phyloP scores from a whole-genome alignment of 2,113 vertebrate species.

The Tragelaphus scriptus region DNA sequence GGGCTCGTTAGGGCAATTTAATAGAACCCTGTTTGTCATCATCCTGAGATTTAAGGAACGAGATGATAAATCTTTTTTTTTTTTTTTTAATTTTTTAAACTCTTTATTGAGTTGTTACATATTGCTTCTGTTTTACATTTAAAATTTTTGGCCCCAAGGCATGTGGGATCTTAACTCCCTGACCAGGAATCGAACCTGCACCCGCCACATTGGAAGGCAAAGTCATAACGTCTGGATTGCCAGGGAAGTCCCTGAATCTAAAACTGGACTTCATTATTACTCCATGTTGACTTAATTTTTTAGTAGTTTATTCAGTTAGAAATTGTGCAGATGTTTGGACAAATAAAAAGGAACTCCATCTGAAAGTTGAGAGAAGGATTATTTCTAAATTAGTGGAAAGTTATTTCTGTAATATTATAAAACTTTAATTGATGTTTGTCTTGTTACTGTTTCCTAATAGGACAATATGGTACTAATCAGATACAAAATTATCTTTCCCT shows the following conservation, averaged over 20 bases:
- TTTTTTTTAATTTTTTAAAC: background rate
- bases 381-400: conserved; percentile 22
- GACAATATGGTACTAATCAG: background rate
- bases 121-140: background rate
- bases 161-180: background rate
- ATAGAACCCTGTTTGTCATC: background rate
- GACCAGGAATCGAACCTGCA: background rate
- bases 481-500: background rate
- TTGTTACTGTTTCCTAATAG: background rate
- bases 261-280: background rate
- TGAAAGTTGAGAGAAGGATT: conserved; percentile 30
- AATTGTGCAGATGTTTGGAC: background rate
- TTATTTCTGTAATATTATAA: background rate
- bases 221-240: background rate
- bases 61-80: background rate
- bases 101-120: background rate
- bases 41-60: background rate
- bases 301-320: conserved; percentile 21
- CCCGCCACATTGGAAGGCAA: background rate
- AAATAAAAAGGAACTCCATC: background rate
- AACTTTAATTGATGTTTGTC: background rate
- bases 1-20: background rate
- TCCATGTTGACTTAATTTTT: background rate
- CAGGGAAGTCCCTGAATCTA: background rate
- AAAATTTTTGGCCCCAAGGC: background rate